A percentile compares a stretch with the other conserved stretches of the same genome.
Evolutionary conservation across 2,113 vertebrate genomes (phyloP).

Genomic region (Macquaria ambigua): DNA sequence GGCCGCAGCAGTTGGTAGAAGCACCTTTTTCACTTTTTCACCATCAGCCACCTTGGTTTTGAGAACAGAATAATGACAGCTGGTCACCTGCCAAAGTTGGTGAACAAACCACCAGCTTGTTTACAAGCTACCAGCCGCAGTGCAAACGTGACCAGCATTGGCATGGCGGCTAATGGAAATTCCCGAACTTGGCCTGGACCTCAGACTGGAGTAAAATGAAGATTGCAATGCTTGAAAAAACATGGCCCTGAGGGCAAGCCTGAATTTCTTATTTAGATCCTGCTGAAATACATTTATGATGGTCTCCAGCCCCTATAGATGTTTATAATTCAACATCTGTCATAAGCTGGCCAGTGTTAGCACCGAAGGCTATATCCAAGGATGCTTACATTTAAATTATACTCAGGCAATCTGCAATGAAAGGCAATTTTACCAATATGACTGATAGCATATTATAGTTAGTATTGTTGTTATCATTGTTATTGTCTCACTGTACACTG

Average conservation of each 20-base stretch:
- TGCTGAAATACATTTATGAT: slow-evolving; percentile 29
- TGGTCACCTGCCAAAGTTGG: slow-evolving; percentile 30
- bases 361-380: not conserved
- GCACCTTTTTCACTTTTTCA: not conserved
- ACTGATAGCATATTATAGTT: not conserved
- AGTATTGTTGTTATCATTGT: not conserved
- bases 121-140: slow-evolving; percentile 12
- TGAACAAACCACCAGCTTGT: slow-evolving; percentile 16
- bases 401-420: slow-evolving; percentile 16
- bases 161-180: not conserved
- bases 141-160: slow-evolving; percentile 3
- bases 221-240: not conserved
- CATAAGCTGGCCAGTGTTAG: slow-evolving; percentile 4
- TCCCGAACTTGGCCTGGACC: slow-evolving; percentile 1
- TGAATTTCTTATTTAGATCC: slow-evolving; percentile 13
- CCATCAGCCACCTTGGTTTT: not conserved
- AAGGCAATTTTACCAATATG: not conserved
- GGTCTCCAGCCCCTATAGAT: slow-evolving; percentile 13
- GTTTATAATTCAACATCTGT: slow-evolving; percentile 43
- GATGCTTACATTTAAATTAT: not conserved
- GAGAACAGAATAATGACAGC: not conserved
- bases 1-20: not conserved
- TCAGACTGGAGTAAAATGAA: not conserved
- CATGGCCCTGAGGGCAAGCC: not conserved
- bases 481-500: not conserved